Evolutionary conservation across 2,113 vertebrate genomes (phyloP), one percentile per base, ranked within the genome.

Genomic region (Actenoides hombroni): DNA sequence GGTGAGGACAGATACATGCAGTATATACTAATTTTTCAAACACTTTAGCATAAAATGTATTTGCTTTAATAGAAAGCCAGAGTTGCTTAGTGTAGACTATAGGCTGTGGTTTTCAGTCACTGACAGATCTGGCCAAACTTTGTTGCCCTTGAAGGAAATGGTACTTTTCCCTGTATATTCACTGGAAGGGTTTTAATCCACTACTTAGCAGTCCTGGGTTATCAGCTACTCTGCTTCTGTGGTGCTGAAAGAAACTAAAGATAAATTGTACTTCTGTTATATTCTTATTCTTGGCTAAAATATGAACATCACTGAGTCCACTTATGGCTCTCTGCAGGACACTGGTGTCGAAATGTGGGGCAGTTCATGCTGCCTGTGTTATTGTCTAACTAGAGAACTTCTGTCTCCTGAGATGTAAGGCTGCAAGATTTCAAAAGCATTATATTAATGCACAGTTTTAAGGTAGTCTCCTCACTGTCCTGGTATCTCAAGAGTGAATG

Each of bases 321-420:
- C 42, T 89, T 4, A 14, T 3, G 19, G 31, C 15, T 63, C 25
- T 79, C 56, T 37, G 31, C 73, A 64, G 48, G 37, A 59, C 2
- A 2, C 8, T 21, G n/a, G 4, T 13, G 33, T 88, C 29, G 18
- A 57, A 26, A 70, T 3, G 1, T 11, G 24, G 61, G 64, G 51
- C 1, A 2, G n/a, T 39, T 92, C 21, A 1, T 1, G 2, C 42
- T 88, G 68, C 31, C 53, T 4, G 2, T 5, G 4, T 35, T 81
- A 64, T 31, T 56, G 26, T 14, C 85, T n/a, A 61, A 1, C 57
- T 64, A 11, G 70, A 80, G 63, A 94, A 35, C 29, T 75, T 37
- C 49, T 84, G 44, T 17, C 37, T 89, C 49, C 15, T 31, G 56
- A 71, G 78, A 78, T 35, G 44, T 42, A 61, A 53, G 39, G n/a